phyloP scores from a whole-genome alignment of 2,888 invertebrate species.

The Amiota minor region DNA sequence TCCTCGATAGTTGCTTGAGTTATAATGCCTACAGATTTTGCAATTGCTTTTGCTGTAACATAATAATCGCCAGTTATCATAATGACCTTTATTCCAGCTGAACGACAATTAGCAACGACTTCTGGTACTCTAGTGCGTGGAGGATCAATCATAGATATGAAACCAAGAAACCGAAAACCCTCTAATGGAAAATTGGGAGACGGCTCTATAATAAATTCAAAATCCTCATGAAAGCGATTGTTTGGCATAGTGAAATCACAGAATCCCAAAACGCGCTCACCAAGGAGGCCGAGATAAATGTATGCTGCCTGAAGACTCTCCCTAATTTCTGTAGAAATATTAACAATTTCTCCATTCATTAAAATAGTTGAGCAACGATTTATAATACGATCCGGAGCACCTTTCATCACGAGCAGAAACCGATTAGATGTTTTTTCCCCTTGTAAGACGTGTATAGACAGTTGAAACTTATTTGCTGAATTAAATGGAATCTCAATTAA shows the following conservation, averaged over 20 bases:
- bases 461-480: constrained; percentile 94
- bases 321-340: constrained; percentile 92
- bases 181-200: constrained; percentile 73
- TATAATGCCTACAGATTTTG: constrained; percentile 93
- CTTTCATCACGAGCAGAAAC: constrained; percentile 94
- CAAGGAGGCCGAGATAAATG: constrained; percentile 88
- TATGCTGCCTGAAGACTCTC: constrained; percentile 95
- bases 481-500: constrained; percentile 93
- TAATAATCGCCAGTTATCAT: constrained; percentile 97
- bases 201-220: constrained; percentile 87
- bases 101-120: constrained; percentile 95
- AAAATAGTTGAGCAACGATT: constrained; percentile 91
- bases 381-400: constrained; percentile 94
- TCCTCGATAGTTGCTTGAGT: constrained; percentile 94
- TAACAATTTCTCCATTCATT: constrained; percentile 91
- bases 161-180: constrained; percentile 89
- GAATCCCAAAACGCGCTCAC: constrained; percentile 91
- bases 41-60: constrained; percentile 94
- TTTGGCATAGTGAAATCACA: constrained; percentile 91
- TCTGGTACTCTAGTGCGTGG: constrained; percentile 97
- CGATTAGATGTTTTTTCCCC: constrained; percentile 87
- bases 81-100: constrained; percentile 95
- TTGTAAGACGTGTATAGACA: constrained; percentile 94
- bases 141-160: constrained; percentile 98
- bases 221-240: constrained; percentile 92